Base-by-base conservation (phyloP, 1,140 invertebrate species). In the Pemphigus obesinymphae region DNA sequence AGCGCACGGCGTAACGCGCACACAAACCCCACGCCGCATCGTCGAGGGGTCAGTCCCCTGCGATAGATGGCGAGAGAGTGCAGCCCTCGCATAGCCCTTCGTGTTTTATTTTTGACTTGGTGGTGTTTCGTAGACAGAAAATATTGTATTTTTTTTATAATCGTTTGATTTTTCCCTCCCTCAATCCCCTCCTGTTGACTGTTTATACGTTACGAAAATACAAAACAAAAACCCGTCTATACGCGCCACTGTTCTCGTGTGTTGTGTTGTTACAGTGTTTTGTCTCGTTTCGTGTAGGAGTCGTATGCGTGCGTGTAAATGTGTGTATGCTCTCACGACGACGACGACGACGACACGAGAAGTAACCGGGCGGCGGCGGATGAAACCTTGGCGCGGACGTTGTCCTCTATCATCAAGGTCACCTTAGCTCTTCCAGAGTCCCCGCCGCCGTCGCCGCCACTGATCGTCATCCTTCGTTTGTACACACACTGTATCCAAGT, bases 381-480 rank as follows among this genome's bases (percentile, higher is more conserved):
- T n/a, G 10, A 80, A 76, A 80, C 76, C 76, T 80, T 80, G 76
- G 17, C n/a, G 34, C 76, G 76, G 76, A 31, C 76, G 26, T 80
- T 80, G 76, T 80, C 55, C 76, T 80, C 37, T 80, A 80, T 80
- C 55, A n/a, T 45, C 76, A 80, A 80, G 76, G 76, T 80, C 76
- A 63, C 17, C 48, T 53, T 75, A 34, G 23, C 20, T 75, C 72
- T 53, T 75, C 17, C 45, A 48, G 72, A 53, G 70, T 7, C 23
- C 17, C 66, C 66, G 3, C 82, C 83, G 37, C 23, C 7, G 13
- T 5, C 1, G 23, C 3, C 15, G 7, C 23, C 8, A 26, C 15
- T 23, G n/a, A 45, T 20, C 37, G 40, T 45, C 68, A 2, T 70
- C 43, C 20, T 23, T 4, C 4, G 37, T 37, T 4, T 23, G n/a